Evolutionary conservation across 1,140 invertebrate species (phyloP).

Genomic region (Pemphigus obesinymphae): DNA sequence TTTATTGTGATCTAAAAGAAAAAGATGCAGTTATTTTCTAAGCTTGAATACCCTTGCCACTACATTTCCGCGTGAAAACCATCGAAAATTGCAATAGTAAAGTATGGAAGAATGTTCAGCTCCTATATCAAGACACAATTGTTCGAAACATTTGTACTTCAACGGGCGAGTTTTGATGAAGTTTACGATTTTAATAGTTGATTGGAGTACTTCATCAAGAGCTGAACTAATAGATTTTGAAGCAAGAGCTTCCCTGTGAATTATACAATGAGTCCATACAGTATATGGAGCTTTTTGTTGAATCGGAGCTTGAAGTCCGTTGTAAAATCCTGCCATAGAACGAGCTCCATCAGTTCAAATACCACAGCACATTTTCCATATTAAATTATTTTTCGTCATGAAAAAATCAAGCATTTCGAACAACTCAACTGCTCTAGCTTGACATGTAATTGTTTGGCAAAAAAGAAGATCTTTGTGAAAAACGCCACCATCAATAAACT

Average conservation of each 20-base stretch:
- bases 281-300: background rate
- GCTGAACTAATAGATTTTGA: no score
- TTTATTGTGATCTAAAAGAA: background rate
- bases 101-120: background rate
- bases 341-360: background rate
- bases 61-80: background rate
- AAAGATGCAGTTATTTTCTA: background rate
- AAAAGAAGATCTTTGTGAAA: background rate
- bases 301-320: background rate
- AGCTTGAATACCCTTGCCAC: background rate
- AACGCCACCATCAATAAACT: background rate
- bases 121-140: constrained; percentile 38
- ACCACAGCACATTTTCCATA: background rate
- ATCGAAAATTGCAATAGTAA: constrained; percentile 20
- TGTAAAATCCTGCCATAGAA: background rate
- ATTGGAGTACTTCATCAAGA: background rate
- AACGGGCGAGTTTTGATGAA: no score
- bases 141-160: constrained; percentile 25
- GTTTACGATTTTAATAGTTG: background rate
- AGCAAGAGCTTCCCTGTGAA: no score
- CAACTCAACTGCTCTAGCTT: background rate
- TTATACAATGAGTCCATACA: constrained; percentile 26
- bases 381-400: background rate
- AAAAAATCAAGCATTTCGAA: background rate
- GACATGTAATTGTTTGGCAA: background rate